Conservation (phyloP, 2,797 vertebrate genomes). For the Hephaestus fuliginosus region DNA sequence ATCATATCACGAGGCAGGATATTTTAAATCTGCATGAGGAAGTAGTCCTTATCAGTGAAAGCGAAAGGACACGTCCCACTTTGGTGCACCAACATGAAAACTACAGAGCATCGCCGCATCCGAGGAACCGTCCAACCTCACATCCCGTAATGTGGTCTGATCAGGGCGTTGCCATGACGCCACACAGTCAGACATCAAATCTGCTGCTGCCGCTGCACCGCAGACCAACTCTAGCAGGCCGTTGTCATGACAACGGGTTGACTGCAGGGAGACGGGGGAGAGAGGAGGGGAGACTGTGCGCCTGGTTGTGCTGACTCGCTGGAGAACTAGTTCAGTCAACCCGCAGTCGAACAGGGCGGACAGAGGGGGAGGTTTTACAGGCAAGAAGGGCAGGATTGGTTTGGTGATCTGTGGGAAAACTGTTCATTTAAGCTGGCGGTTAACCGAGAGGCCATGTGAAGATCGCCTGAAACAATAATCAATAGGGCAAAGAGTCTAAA, state of each 20-base stretch:
- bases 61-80: not conserved
- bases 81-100: not conserved
- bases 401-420: slow-evolving; percentile 3
- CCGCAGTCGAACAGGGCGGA: slow-evolving; percentile 14
- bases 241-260: slow-evolving; percentile 63
- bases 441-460: slow-evolving; percentile 3
- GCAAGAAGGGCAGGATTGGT: not conserved
- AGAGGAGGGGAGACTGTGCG: slow-evolving; percentile 7
- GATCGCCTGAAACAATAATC: not conserved
- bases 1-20: slow-evolving; percentile 1
- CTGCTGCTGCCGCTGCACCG: slow-evolving; percentile 49
- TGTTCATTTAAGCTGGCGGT: slow-evolving; percentile 4
- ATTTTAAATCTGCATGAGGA: not conserved
- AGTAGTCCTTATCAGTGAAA: not conserved
- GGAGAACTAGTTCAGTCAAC: slow-evolving; percentile 8
- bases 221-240: slow-evolving; percentile 38
- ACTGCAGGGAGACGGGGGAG: slow-evolving; percentile 49
- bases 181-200: slow-evolving; percentile 61
- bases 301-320: slow-evolving; percentile 39
- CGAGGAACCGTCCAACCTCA: not conserved
- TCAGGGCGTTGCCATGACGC: slow-evolving; percentile 66
- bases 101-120: not conserved
- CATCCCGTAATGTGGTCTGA: slow-evolving; percentile 44
- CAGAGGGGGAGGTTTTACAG: not conserved
- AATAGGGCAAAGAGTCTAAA: not conserved